phyloP scores from a whole-genome alignment of 2,797 vertebrate genomes.

The Leptodactylus fallax region DNA sequence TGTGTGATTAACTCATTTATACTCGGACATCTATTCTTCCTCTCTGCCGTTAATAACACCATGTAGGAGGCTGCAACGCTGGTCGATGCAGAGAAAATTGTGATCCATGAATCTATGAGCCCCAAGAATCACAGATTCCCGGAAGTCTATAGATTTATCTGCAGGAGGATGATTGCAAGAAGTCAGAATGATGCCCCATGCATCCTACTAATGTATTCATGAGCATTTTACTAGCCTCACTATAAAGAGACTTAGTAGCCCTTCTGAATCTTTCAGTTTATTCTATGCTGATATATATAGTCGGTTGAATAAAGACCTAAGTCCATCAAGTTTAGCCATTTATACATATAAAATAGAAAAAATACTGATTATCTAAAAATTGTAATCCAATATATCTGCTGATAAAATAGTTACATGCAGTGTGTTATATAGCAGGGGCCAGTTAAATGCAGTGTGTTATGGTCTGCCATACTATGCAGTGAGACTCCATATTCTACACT shows the following conservation, averaged over 20 bases:
- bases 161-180: background rate
- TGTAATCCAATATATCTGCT: background rate
- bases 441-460: too few relatives aligned
- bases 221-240: background rate
- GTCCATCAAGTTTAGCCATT: too few relatives aligned
- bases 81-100: constrained; percentile 33
- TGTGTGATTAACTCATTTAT: constrained; percentile 44
- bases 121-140: background rate
- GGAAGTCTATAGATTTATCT: constrained; percentile 26
- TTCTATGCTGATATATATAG: background rate
- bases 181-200: background rate
- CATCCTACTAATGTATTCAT: constrained; percentile 11
- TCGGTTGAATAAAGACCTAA: too few relatives aligned
- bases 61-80: constrained; percentile 3
- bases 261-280: background rate
- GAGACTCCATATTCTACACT: too few relatives aligned
- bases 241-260: background rate
- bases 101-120: constrained; percentile 30
- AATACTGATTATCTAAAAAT: background rate
- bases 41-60: constrained; percentile 28
- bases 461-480: too few relatives aligned
- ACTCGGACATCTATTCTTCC: constrained; percentile 39
- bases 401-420: background rate
- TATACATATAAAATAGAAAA: background rate
- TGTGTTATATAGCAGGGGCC: too few relatives aligned